Base-by-base conservation (phyloP, 1,140 invertebrate species). In the Galleria mellonella region DNA sequence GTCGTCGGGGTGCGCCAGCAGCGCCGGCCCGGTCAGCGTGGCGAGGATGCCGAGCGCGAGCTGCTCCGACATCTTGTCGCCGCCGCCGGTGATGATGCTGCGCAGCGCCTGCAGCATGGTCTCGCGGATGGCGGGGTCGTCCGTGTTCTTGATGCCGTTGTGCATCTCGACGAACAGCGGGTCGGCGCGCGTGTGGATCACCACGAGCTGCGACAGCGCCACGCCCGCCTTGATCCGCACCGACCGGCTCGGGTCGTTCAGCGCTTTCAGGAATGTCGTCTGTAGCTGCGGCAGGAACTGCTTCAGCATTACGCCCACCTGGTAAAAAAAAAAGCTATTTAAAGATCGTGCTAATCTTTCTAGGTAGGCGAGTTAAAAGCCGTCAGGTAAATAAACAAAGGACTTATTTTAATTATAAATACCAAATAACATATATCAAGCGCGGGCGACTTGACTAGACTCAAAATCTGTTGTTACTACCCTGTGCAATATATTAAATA, bases 271-370 rank as follows among this genome's bases (percentile, higher is more conserved):
- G 83, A 99, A 99, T 3, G 98, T 99, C 11, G 97, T 98, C 89
- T 99, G 97, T 7, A 99, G 88, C 88, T 99, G 98, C 8, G 98
- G 98, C 62, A 99, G 88, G 85, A 99, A 99, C 72, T 99, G 97
- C 85, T 98, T 98, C 72, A 99, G 82, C 90, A 97, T 94, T 7
- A 93, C 89, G 10, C 96, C 96, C 47, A 97, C 94, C 92, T 94
- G 60, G 17, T 1, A 32, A 14, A 3, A 9, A 17, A 4, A 38
- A 8, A n/a, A 39, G 10, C 2, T 27, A 32, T 23, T 32, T 15
- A 4, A n/a, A n/a, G n/a, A n/a, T n/a, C n/a, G n/a, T n/a, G n/a
- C n/a, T n/a, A n/a, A n/a, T n/a, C n/a, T n/a, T n/a, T n/a, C n/a
- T n/a, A n/a, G n/a, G n/a, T n/a, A n/a, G n/a, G n/a, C n/a, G n/a